Percentiles rank a stretch among this genome's conserved stretches.
These are phyloP conservation scores for Hirudinaria manillensis DNA, from an alignment of 2,888 invertebrate species.

Conservation along the genomic window DNA sequence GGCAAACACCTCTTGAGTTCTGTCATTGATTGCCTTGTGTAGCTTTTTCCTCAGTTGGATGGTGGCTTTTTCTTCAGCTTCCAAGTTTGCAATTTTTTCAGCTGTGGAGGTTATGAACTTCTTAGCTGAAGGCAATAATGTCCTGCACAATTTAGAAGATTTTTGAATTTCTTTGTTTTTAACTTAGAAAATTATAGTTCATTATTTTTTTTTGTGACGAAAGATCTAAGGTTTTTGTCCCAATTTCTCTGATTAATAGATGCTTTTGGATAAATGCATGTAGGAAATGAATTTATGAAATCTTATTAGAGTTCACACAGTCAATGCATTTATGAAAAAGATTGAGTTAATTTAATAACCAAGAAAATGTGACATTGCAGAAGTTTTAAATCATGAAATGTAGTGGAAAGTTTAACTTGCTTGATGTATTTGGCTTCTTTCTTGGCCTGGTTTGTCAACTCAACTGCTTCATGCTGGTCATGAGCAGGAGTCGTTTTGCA, in stretches of 20 bases:
- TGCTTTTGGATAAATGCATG: too few relatives aligned
- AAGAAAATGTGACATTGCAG: too few relatives aligned
- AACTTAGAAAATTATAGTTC: too few relatives aligned
- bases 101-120: conserved; percentile 36
- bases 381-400: too few relatives aligned
- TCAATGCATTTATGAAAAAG: too few relatives aligned
- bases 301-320: too few relatives aligned
- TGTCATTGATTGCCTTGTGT: conserved; percentile 40
- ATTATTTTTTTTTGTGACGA: too few relatives aligned
- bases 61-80: conserved; percentile 40
- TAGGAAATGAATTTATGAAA: too few relatives aligned
- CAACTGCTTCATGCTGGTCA: conserved; percentile 39
- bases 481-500: conserved; percentile 41
- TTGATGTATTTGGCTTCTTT: conserved; percentile 35
- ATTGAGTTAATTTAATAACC: too few relatives aligned
- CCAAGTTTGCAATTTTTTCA: conserved; percentile 37
- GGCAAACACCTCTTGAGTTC: conserved; percentile 36
- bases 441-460: conserved; percentile 38
- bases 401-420: neutral
- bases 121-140: conserved; percentile 34
- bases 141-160: neutral
- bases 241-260: too few relatives aligned
- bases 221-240: too few relatives aligned
- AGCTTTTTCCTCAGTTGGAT: conserved; percentile 38
- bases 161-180: neutral